These are phyloP conservation scores for Osmerus eperlanus DNA, from an alignment of 2,113 vertebrate species.

Conservation along the genomic window DNA sequence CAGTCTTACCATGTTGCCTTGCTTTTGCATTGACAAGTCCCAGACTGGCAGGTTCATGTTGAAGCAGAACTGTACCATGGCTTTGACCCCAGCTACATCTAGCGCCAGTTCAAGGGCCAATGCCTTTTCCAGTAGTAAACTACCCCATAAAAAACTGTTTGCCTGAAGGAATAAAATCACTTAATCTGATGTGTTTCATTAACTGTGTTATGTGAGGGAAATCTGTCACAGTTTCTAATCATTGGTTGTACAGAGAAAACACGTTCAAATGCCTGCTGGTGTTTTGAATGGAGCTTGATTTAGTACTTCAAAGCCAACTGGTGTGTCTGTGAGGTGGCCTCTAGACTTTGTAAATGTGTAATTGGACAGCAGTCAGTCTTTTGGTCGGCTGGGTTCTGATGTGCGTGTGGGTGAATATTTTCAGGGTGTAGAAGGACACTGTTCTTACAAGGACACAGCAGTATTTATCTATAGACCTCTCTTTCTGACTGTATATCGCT, in stretches of 20 bases:
- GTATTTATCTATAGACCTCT: background rate
- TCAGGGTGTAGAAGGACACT: background rate
- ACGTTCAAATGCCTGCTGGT: slow-evolving; percentile 35
- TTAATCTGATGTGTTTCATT: slow-evolving; percentile 1
- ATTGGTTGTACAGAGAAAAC: slow-evolving; percentile 29
- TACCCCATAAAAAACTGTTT: slow-evolving; percentile 4
- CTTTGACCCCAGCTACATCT: too few relatives aligned
- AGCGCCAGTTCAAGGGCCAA: too few relatives aligned
- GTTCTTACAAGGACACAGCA: slow-evolving; percentile 33
- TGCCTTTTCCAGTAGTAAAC: background rate
- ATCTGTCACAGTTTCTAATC: slow-evolving; percentile 25
- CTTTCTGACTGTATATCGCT: slow-evolving; percentile 14
- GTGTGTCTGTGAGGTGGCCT: slow-evolving; percentile 27
- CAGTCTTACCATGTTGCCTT: too few relatives aligned
- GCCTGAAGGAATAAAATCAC: slow-evolving; percentile 11
- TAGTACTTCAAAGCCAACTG: slow-evolving; percentile 35
- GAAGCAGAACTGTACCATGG: too few relatives aligned
- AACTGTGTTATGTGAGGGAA: slow-evolving; percentile 21
- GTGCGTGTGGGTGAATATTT: background rate
- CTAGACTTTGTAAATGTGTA: slow-evolving; percentile 32
- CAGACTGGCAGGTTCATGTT: too few relatives aligned
- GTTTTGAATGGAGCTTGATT: slow-evolving; percentile 22
- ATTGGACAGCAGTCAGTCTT: slow-evolving; percentile 13
- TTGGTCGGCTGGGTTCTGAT: background rate
- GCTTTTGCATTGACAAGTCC: too few relatives aligned